Conservation (phyloP, 2,888 invertebrate genomes). For the Cheilosia soror region DNA sequence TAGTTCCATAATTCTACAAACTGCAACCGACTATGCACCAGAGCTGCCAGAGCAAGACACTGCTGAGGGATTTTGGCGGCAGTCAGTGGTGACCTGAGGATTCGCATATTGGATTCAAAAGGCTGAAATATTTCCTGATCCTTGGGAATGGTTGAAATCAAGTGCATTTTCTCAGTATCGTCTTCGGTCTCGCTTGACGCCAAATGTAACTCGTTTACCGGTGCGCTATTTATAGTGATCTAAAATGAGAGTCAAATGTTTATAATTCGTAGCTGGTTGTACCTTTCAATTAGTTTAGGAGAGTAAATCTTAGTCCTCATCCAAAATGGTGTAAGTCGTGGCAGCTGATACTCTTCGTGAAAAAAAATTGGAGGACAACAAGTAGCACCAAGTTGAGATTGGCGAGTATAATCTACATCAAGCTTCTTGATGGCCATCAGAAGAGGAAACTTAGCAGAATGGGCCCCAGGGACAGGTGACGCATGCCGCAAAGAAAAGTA, state of each 20-base stretch:
- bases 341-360: too few species aligned
- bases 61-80: conserved; percentile 38
- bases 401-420: too few species aligned
- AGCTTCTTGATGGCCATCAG: too few species aligned
- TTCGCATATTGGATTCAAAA: conserved; percentile 30
- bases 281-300: background rate
- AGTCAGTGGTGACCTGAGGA: conserved; percentile 38
- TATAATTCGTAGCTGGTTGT: background rate
- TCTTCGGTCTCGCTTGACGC: background rate
- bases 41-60: conserved; percentile 65
- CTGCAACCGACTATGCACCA: conserved; percentile 70
- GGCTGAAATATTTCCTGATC: conserved; percentile 59
- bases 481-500: too few species aligned
- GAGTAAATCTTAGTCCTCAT: too few species aligned
- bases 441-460: too few species aligned
- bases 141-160: conserved; percentile 44
- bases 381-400: too few species aligned
- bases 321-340: too few species aligned
- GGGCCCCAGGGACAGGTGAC: too few species aligned
- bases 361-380: too few species aligned
- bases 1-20: conserved; percentile 73
- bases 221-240: conserved; percentile 45
- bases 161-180: conserved; percentile 3
- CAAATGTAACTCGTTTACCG: conserved; percentile 10
- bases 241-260: conserved; percentile 21